Percentiles rank a stretch among this genome's conserved stretches.
phyloP scores from a whole-genome alignment of 2,113 vertebrate species.

The Deroptyus accipitrinus region DNA sequence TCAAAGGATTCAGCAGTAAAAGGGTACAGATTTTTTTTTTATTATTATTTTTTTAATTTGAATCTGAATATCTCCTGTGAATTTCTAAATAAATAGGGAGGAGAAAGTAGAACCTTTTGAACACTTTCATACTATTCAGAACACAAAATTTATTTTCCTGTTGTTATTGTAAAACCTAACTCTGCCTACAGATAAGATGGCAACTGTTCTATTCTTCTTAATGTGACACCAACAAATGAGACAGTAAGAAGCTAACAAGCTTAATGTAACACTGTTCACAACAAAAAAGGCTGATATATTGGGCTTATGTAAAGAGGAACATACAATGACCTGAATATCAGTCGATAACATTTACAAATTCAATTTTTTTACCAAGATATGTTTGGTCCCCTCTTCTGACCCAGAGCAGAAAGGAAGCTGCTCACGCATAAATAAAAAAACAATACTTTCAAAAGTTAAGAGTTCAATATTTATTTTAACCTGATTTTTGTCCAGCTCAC shows the following conservation, averaged over 20 bases:
- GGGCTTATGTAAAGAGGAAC: not conserved
- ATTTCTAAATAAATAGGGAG: not conserved
- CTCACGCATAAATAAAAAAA: not conserved
- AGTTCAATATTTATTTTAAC: slow-evolving; percentile 74
- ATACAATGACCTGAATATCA: not conserved
- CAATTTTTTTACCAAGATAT: not conserved
- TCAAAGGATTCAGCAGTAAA: not conserved
- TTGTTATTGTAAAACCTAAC: not conserved
- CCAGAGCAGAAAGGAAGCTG: not conserved
- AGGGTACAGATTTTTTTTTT: not conserved
- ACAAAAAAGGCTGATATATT: not conserved
- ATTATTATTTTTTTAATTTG: not conserved
- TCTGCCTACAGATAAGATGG: not conserved
- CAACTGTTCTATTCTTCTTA: not conserved
- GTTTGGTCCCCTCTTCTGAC: slow-evolving; percentile 55
- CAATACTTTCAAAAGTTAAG: not conserved
- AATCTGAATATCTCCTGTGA: not conserved
- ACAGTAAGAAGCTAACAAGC: not conserved
- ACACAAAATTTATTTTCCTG: not conserved
- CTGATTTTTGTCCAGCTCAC: slow-evolving; percentile 99
- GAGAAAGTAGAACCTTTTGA: not conserved
- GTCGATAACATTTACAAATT: not conserved
- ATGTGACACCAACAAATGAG: not conserved
- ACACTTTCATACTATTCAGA: not conserved
- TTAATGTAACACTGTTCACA: not conserved